A percentile compares a stretch with the other conserved stretches of the same genome.
Evolutionary conservation across 2,113 vertebrate species (phyloP).

Genomic region (Hippocampus guttulatus): DNA sequence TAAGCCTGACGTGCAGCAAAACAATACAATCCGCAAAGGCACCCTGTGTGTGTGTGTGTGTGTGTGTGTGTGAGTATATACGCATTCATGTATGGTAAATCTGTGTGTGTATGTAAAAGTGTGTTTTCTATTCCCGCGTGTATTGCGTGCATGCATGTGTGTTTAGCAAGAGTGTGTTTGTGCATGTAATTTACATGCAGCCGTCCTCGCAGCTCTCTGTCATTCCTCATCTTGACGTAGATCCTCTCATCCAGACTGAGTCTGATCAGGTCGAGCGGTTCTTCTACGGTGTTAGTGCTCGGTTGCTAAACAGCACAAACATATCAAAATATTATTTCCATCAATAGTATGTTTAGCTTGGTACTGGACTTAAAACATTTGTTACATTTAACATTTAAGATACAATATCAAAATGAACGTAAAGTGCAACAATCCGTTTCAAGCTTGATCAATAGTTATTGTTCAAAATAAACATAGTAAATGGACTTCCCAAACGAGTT

Average conservation of each 20-base stretch:
- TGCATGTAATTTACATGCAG: conserved; percentile 79
- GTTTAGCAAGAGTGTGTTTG: no score
- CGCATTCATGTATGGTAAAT: not conserved
- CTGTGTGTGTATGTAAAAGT: not conserved
- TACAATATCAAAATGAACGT: no score
- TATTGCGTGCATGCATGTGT: no score
- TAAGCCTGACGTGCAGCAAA: conserved; percentile 78
- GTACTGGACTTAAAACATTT: no score
- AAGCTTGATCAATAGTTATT: no score
- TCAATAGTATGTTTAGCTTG: not conserved
- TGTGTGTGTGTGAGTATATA: no score
- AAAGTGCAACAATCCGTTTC: no score
- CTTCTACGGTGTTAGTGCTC: conserved; percentile 92
- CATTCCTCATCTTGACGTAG: conserved; percentile 98
- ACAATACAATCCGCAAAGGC: not conserved
- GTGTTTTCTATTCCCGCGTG: not conserved
- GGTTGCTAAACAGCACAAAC: conserved; percentile 73
- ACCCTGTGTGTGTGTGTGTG: not conserved
- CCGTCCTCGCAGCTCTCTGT: conserved; percentile 90
- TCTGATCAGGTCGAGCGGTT: conserved; percentile 92
- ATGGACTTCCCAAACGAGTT: no score
- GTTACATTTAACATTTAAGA: no score
- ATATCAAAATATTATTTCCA: not conserved
- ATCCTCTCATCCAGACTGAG: conserved; percentile 95
- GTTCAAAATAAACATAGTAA: no score